Base-by-base conservation (phyloP, 2,113 vertebrate genomes). In the Anolis sagrei region DNA sequence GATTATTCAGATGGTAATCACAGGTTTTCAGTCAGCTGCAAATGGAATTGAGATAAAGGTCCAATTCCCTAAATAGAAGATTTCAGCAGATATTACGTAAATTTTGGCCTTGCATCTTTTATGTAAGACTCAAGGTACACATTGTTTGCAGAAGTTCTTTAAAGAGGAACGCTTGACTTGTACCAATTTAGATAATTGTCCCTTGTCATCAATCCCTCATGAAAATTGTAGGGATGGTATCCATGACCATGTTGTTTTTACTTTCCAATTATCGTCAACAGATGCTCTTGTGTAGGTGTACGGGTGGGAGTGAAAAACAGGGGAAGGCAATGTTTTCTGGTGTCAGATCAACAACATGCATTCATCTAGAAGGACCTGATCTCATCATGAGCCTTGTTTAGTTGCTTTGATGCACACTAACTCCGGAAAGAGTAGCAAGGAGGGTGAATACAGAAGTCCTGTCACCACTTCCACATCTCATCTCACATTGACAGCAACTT, bases 131-230 rank as follows among this genome's bases (percentile, higher is more conserved):
- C 74, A 87, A 82, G 74, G 89, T 84, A 83, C 74, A 78, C n/a
- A 79, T 72, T 49, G 39, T 29, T 27, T 48, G n/a, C 51, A 74
- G 19, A 70, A 68, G 29, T 89, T 87, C 25, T 76, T 64, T 62
- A 64, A 73, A 87, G 58, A 48, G 68, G 82, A 87, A 73, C 44
- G 48, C 75, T 81, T 85, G 79, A 79, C 48, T 84, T 85, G 54
- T 39, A 79, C 82, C 79, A 69, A 69, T 85, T 82, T 68, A 62
- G 86, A 36, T 87, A 90, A 90, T 90, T 87, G 70, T 34, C 23
- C 69, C 79, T 69, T 85, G 73, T 82, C 79, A 68, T 76, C 34
- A 73, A 3, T 76, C 62, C 39, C 70, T 81, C 77, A 34, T 32
- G 64, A 66, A 84, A 84, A 87, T 66, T 84, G 85, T 64, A 66